Evolutionary conservation across 92 coral and sea anemone species (phyloP).

Genomic region (Virgularia gustaviana): DNA sequence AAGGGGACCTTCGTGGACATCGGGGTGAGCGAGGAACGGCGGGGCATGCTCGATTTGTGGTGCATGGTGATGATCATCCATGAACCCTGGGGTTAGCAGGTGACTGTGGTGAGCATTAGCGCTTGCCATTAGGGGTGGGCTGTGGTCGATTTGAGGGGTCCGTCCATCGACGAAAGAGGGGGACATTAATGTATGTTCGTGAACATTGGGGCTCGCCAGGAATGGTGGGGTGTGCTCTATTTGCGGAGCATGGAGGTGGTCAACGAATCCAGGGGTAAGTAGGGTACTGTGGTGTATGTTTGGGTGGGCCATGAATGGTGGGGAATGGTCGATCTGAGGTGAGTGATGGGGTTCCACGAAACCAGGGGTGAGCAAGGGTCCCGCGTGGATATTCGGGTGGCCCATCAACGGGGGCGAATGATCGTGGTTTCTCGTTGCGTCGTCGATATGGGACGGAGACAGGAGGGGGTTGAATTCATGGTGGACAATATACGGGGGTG

Average conservation of each 20-base stretch:
- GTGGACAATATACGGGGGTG: constrained; percentile 30
- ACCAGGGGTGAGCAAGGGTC: constrained; percentile 22
- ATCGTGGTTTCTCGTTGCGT: constrained; percentile 14
- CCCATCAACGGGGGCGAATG: constrained; percentile 32
- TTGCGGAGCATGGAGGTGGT: constrained; percentile 25
- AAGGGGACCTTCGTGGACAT: constrained; percentile 3
- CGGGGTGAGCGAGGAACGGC: constrained; percentile 27
- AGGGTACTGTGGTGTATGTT: constrained; percentile 16
- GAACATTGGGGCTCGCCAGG: constrained; percentile 19
- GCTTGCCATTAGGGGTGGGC: constrained; percentile 22
- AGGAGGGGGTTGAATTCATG: constrained; percentile 34
- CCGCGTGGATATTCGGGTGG: constrained; percentile 36
- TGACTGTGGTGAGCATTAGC: constrained; percentile 4
- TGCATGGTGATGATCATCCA: constrained; percentile 16
- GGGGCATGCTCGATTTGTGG: constrained; percentile 20
- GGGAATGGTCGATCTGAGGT: constrained; percentile 37
- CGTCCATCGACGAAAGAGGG: constrained; percentile 17
- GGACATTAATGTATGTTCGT: constrained; percentile 17
- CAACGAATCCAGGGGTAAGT: constrained; percentile 31
- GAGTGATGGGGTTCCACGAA: constrained; percentile 38
- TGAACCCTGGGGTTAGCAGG: constrained; percentile 20
- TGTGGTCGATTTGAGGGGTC: constrained; percentile 35
- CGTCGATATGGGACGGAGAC: constrained; percentile 34
- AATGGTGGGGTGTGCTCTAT: constrained; percentile 29
- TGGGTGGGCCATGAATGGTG: constrained; percentile 20